Conservation (phyloP, 2,797 vertebrate genomes). For the Linurgus olivaceus region DNA sequence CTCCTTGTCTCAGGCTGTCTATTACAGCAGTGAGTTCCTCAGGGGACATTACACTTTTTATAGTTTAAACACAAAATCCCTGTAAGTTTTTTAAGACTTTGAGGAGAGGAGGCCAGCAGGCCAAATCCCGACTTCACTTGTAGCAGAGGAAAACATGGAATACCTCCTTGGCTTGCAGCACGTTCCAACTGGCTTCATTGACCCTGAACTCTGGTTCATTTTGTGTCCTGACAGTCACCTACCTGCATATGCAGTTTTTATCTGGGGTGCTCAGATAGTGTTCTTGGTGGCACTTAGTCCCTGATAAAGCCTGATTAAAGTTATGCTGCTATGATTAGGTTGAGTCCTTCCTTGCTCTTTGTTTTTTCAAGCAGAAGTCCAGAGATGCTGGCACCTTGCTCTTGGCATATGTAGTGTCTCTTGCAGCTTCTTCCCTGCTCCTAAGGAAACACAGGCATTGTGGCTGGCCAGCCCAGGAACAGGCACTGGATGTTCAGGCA, state of each 20-base stretch:
- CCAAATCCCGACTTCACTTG: neutral
- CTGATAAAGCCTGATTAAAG: conserved; percentile 2
- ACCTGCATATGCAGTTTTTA: neutral
- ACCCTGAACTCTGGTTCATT: neutral
- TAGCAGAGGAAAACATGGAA: neutral
- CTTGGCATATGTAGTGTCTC: neutral
- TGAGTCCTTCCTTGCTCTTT: neutral
- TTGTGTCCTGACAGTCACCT: neutral
- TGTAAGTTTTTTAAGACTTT: neutral
- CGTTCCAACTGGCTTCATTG: neutral
- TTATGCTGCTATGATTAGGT: neutral
- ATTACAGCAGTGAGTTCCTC: neutral
- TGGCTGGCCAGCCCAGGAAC: neutral
- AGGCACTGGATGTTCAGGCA: neutral
- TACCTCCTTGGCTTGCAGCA: neutral
- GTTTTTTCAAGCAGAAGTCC: neutral
- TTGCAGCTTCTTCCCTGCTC: neutral
- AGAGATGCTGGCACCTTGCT: neutral
- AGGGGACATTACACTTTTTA: neutral
- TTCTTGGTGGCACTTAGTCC: neutral
- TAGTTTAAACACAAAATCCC: neutral
- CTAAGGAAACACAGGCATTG: neutral
- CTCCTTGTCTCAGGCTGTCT: neutral
- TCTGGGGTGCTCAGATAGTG: neutral
- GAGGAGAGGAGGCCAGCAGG: neutral